A percentile compares a stretch with the other conserved stretches of the same genome.
Evolutionary conservation across 2,113 vertebrate species (phyloP).

Genomic region (Xyrauchen texanus): DNA sequence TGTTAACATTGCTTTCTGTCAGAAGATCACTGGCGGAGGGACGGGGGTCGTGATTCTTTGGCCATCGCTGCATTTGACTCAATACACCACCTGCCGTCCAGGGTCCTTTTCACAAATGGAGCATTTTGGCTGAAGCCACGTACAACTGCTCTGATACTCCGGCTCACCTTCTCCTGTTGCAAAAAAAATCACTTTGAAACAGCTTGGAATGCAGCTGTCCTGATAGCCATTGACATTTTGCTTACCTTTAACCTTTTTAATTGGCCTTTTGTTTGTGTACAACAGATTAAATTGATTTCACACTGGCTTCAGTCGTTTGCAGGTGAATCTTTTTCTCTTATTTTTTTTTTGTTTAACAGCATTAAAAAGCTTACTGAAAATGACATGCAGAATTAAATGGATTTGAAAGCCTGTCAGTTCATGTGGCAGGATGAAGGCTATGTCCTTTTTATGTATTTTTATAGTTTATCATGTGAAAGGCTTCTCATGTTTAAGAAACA

Average conservation of each 20-base stretch:
- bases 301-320: constrained; percentile 27
- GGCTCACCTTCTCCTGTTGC: constrained; percentile 12
- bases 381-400: not conserved
- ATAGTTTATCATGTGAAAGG: constrained; percentile 12
- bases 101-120: constrained; percentile 14
- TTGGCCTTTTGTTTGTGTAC: not conserved
- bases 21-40: constrained; percentile 2
- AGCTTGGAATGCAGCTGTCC: constrained; percentile 38
- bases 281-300: constrained; percentile 25
- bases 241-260: not conserved
- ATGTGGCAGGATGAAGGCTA: constrained; percentile 6
- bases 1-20: constrained; percentile 18
- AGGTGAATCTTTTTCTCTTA: constrained; percentile 1
- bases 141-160: constrained; percentile 1
- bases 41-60: not conserved
- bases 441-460: constrained; percentile 3
- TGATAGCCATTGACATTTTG: constrained; percentile 48
- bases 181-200: constrained; percentile 33
- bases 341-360: constrained; percentile 19
- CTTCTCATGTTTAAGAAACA: not conserved
- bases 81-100: constrained; percentile 17
- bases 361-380: not conserved
- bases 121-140: constrained; percentile 6
- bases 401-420: not conserved
- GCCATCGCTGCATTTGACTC: constrained; percentile 48